Percentiles rank a stretch among this genome's conserved stretches.
Conservation (phyloP, 1,140 invertebrate species). For the Telenomus remus region DNA sequence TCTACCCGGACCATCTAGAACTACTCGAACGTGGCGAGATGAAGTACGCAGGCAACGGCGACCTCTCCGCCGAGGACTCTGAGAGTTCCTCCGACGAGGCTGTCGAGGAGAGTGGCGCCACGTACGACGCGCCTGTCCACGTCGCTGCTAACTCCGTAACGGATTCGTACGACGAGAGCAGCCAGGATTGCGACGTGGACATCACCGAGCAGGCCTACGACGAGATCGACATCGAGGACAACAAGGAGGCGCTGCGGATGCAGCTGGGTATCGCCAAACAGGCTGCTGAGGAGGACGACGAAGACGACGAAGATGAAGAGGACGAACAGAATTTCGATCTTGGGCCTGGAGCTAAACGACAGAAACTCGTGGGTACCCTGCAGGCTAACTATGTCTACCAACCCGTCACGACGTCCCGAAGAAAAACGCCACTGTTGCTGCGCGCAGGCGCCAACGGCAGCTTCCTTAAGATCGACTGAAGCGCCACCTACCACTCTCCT, state of each 20-base stretch:
- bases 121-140: slow-evolving; percentile 73
- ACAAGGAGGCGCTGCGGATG: slow-evolving; percentile 73
- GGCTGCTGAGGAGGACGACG: slow-evolving; percentile 76
- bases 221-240: slow-evolving; percentile 76
- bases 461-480: slow-evolving; percentile 70
- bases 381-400: slow-evolving; percentile 74
- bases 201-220: slow-evolving; percentile 75
- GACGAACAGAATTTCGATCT: slow-evolving; percentile 71
- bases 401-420: slow-evolving; percentile 66
- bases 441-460: slow-evolving; percentile 59
- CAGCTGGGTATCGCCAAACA: slow-evolving; percentile 69
- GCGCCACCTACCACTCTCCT: not conserved
- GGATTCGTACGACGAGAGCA: slow-evolving; percentile 77
- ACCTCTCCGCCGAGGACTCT: slow-evolving; percentile 73
- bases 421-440: slow-evolving; percentile 68
- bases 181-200: slow-evolving; percentile 77
- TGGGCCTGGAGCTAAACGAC: slow-evolving; percentile 64
- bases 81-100: slow-evolving; percentile 71
- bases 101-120: slow-evolving; percentile 70
- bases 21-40: slow-evolving; percentile 88
- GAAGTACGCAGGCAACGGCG: slow-evolving; percentile 81
- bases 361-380: slow-evolving; percentile 67
- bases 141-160: slow-evolving; percentile 74
- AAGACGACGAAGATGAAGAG: slow-evolving; percentile 72
- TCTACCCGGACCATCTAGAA: slow-evolving; percentile 90